Conservation (phyloP, 2,888 invertebrate genomes). For the Dicranocentrus wangi region DNA sequence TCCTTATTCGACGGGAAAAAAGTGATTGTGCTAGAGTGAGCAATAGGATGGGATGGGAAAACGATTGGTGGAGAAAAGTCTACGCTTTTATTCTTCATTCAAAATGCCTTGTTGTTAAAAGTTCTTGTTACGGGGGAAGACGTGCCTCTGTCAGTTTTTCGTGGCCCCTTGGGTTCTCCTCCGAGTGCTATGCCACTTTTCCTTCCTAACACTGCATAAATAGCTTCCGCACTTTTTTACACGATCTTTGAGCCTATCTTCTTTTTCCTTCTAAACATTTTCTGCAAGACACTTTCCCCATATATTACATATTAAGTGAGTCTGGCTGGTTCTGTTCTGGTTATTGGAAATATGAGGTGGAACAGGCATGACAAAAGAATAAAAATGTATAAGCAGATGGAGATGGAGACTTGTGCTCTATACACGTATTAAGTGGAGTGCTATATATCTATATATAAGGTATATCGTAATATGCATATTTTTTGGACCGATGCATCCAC, state of each 20-base stretch:
- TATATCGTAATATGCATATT: background rate
- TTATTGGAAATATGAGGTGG: background rate
- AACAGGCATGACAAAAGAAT: slow-evolving; percentile 19
- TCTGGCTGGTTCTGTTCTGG: background rate
- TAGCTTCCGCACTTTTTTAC: slow-evolving; percentile 22
- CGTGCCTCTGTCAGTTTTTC: slow-evolving; percentile 39
- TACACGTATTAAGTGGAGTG: background rate
- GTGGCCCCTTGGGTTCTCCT: slow-evolving; percentile 28
- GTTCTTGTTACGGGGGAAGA: slow-evolving; percentile 31
- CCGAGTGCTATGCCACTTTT: background rate
- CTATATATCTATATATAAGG: too few species aligned
- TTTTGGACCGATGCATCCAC: background rate
- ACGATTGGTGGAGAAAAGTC: slow-evolving; percentile 14
- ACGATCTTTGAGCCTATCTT: background rate
- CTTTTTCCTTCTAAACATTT: background rate
- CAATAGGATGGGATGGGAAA: background rate
- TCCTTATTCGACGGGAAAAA: background rate
- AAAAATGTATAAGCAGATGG: background rate
- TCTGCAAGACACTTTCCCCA: too few species aligned
- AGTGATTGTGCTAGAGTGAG: background rate
- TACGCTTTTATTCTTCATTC: slow-evolving; percentile 27
- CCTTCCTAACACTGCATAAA: slow-evolving; percentile 2
- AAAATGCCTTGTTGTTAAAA: slow-evolving; percentile 34
- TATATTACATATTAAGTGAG: too few species aligned
- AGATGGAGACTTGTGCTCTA: background rate